Evolutionary conservation across 2,888 invertebrate species (phyloP).

Genomic region (Sympetrum striolatum): DNA sequence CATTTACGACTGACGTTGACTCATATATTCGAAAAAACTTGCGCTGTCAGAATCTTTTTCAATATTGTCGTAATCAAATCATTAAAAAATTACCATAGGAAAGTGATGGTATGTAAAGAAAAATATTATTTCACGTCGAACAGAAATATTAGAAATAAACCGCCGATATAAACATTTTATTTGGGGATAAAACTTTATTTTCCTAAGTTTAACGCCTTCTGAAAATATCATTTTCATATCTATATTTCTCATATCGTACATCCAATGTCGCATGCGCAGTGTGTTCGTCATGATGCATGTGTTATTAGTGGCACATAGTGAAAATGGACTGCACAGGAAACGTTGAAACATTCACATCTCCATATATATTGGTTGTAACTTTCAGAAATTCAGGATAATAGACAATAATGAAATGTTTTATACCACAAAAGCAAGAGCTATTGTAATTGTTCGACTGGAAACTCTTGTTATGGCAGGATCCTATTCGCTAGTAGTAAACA

Average conservation of each 20-base stretch:
- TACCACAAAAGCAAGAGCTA: neutral
- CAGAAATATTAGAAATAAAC: too few relatives aligned
- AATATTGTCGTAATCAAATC: too few relatives aligned
- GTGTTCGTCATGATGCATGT: conserved; percentile 35
- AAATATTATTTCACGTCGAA: too few relatives aligned
- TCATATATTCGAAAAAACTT: too few relatives aligned
- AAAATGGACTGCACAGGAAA: conserved; percentile 33
- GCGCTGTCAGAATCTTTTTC: too few relatives aligned
- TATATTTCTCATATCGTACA: conserved; percentile 17
- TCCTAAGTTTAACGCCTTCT: too few relatives aligned
- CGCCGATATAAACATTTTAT: too few relatives aligned
- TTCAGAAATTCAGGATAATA: conserved; percentile 23
- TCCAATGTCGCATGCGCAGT: conserved; percentile 30
- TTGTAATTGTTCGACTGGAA: conserved; percentile 7
- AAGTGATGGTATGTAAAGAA: too few relatives aligned
- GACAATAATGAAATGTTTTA: conserved; percentile 33
- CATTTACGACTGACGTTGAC: too few relatives aligned
- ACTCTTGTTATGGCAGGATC: conserved; percentile 44
- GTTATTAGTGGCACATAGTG: conserved; percentile 31
- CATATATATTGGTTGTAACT: conserved; percentile 1
- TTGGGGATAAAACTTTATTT: too few relatives aligned
- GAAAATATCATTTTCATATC: neutral
- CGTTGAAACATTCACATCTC: neutral
- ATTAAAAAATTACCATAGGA: too few relatives aligned
- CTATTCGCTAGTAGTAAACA: conserved; percentile 47